Evolutionary conservation across 2,113 vertebrate species (phyloP).

Genomic region (Indicator indicator): DNA sequence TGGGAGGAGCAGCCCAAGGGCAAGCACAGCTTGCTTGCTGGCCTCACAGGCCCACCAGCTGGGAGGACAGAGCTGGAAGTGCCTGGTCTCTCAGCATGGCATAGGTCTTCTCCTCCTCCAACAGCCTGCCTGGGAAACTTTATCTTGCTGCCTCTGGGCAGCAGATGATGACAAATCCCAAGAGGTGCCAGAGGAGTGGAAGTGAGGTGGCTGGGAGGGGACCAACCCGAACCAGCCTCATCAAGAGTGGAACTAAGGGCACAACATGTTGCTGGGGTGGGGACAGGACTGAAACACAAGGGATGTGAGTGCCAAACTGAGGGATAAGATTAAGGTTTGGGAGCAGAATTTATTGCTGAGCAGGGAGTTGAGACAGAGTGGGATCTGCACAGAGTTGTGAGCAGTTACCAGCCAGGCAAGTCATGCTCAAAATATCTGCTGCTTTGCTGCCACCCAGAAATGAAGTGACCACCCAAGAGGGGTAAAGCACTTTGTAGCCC

Average conservation of each 20-base stretch:
- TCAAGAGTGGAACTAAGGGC: neutral
- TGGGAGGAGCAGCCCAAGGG: constrained; percentile 6
- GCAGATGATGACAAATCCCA: constrained; percentile 16
- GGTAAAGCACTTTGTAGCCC: neutral
- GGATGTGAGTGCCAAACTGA: neutral
- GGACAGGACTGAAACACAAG: neutral
- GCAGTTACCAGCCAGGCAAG: constrained; percentile 7
- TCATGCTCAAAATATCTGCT: neutral
- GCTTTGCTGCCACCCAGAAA: constrained; percentile 15
- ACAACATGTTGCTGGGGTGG: neutral
- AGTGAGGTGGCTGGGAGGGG: constrained; percentile 1
- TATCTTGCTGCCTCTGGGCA: constrained; percentile 25
- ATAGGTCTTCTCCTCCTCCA: constrained; percentile 29
- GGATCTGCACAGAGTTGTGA: neutral
- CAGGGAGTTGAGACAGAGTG: constrained; percentile 10
- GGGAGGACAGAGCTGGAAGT: constrained; percentile 27
- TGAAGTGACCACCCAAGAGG: constrained; percentile 6
- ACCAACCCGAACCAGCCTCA: neutral
- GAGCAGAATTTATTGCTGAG: constrained; percentile 47
- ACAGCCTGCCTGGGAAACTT: constrained; percentile 41
- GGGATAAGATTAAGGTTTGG: neutral
- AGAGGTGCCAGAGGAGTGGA: neutral
- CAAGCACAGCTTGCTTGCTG: neutral
- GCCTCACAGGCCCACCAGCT: neutral
- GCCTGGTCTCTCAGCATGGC: constrained; percentile 28